Evolutionary conservation across 2,888 invertebrate species (phyloP).

Genomic region (Amiota minor): DNA sequence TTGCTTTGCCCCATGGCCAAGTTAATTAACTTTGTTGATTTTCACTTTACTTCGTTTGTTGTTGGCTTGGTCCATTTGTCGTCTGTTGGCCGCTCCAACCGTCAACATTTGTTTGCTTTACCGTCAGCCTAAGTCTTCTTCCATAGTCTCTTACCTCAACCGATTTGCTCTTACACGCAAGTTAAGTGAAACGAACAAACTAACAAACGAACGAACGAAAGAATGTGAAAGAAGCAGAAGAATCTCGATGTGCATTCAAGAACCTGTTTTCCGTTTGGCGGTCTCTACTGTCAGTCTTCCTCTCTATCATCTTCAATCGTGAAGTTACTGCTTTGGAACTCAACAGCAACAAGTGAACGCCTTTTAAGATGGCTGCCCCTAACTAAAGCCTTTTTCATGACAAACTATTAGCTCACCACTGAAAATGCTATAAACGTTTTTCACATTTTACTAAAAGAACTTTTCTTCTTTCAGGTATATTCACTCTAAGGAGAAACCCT

Average conservation of each 20-base stretch:
- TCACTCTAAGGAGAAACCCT: slow-evolving; percentile 97
- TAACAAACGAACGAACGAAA: slow-evolving; percentile 1
- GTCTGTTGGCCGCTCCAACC: slow-evolving; percentile 12
- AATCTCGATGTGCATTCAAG: slow-evolving; percentile 55
- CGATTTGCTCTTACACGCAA: slow-evolving; percentile 4
- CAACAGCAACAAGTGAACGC: slow-evolving; percentile 61
- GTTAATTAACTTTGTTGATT: slow-evolving; percentile 67
- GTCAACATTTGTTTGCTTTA: slow-evolving; percentile 59
- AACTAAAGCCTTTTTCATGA: slow-evolving; percentile 4
- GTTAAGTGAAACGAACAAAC: slow-evolving; percentile 11
- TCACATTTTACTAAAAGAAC: not conserved
- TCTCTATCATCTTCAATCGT: slow-evolving; percentile 39
- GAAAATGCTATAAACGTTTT: not conserved
- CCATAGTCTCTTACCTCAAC: not conserved
- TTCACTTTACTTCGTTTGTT: slow-evolving; percentile 35
- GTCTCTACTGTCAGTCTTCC: slow-evolving; percentile 32
- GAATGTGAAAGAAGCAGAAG: slow-evolving; percentile 40
- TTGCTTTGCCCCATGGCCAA: slow-evolving; percentile 45
- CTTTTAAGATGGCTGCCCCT: slow-evolving; percentile 62
- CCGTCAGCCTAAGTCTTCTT: slow-evolving; percentile 64
- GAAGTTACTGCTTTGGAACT: slow-evolving; percentile 30
- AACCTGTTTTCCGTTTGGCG: slow-evolving; percentile 48
- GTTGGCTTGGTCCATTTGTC: slow-evolving; percentile 64
- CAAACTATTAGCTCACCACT: not conserved
- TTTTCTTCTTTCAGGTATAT: slow-evolving; percentile 83